These are phyloP conservation scores for Synanthedon tipuliformis DNA, from an alignment of 2,888 invertebrate species.

Conservation along the genomic window DNA sequence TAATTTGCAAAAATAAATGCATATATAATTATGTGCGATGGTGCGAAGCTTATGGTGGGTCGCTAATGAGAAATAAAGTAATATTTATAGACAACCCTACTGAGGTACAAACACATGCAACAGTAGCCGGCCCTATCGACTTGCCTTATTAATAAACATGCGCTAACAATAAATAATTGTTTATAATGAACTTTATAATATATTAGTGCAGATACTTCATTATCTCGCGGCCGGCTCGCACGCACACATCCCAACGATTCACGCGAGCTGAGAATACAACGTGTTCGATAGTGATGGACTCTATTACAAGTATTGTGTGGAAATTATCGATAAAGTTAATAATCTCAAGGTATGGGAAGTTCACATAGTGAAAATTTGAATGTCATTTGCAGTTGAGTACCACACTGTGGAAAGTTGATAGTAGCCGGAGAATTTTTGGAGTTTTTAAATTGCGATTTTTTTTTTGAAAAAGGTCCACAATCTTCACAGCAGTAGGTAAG, in stretches of 20 bases:
- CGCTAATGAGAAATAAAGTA: too few relatives aligned
- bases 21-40: too few relatives aligned
- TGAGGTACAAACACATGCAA: conserved; percentile 34
- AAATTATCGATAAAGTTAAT: conserved; percentile 5
- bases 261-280: conserved; percentile 13
- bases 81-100: conserved; percentile 6
- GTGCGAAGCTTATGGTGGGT: too few relatives aligned
- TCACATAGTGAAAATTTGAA: too few relatives aligned
- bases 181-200: conserved; percentile 72
- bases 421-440: too few relatives aligned
- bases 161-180: conserved; percentile 71
- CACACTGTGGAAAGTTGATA: too few relatives aligned
- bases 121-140: conserved; percentile 53
- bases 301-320: not conserved
- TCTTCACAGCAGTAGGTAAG: too few relatives aligned
- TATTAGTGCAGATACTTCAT: conserved; percentile 69
- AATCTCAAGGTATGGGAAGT: too few relatives aligned
- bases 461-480: too few relatives aligned
- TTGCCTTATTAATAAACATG: conserved; percentile 68
- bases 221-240: conserved; percentile 47
- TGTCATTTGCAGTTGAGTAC: too few relatives aligned
- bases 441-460: too few relatives aligned
- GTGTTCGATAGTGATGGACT: not conserved
- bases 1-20: too few relatives aligned
- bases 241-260: conserved; percentile 38